Base-by-base conservation (phyloP, 92 coral and sea anemone species). In the Phenganax marumi region DNA sequence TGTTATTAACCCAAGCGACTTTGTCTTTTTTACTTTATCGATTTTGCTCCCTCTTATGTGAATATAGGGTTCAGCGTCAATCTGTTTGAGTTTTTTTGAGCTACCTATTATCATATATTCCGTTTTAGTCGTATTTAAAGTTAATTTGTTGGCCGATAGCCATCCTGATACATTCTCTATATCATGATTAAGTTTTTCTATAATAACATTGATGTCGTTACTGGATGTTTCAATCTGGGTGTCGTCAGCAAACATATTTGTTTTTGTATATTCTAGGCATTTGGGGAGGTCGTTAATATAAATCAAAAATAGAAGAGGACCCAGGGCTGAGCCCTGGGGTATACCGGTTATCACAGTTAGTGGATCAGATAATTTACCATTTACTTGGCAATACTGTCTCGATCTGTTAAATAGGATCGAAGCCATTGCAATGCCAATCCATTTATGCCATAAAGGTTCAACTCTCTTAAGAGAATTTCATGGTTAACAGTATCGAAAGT, bases 91-190 rank as follows among this genome's bases (percentile, higher is more conserved):
- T 68, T 76, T 77, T 73, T 79, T 79, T 21, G 84, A 39, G 48
- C 85, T 76, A 17, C 91, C 85, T 50, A 84, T 79, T 23, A 87
- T 26, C 84, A 87, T 84, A 68, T 63, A 68, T 51, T 84, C 88
- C 11, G 88, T 84, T 69, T 87, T 87, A 25, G 79, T 57, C 76
- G 57, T 88, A 57, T 88, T 85, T 66, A 85, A 68, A 56, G 89
- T 88, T 52, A 88, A 81, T 65, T 79, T 88, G 52, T 85, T 85
- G 14, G 91, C 76, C 33, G 75, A 46, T 14, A 85, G 62, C 89
- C 91, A 88, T 26, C 48, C 57, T 8, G 70, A 77, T 8, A 87
- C 55, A 51, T 54, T 85, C 23, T 22, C 23, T 16, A 87, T 73
- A 11, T 88, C 89, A 0, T 69, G 80, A 66, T 85, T 85, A 62